Base-by-base conservation (phyloP, 2,888 invertebrate genomes). In the Drosophila antonietae region DNA sequence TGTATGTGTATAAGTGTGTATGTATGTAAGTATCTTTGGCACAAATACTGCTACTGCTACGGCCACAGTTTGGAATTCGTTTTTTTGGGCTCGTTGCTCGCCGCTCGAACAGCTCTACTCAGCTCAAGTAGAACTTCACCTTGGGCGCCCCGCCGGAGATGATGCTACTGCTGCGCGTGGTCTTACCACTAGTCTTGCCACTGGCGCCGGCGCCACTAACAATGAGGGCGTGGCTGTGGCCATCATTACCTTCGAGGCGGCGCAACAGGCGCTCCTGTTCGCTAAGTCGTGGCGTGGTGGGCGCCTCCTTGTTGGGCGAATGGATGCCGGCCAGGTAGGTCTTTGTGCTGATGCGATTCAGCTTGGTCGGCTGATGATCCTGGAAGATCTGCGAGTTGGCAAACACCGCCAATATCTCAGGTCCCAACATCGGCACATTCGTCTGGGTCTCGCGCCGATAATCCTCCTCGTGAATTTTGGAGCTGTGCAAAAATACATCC, bases 311-410 rank as follows among this genome's bases (percentile, higher is more conserved):
- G 67, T 90, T 91, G 6, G 91, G 89, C 31, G 91, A 88, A 67
- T 93, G 93, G 12, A 93, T 80, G 18, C 90, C 92, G 2, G 93
- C 80, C 58, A 92, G 61, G 68, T 80, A 90, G 18, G 89, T 86
- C 76, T 91, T 92, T 9, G 92, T 92, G 70, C 79, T 90, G 43
- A 91, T 92, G 62, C 92, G 90, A 61, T 88, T 91, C 59, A 93
- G 66, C 76, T 93, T 92, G 10, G 93, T 91, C 7, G 93, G 92
- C 79, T 93, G 93, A 81, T 93, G 92, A 63, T 93, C 93, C 80
- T 93, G 91, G 82, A 93, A 93, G 68, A 93, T 93, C 83, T 93
- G 93, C 65, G 93, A 93, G 63, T 93, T 93, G 47, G 93, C 91
- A 76, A 93, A 93, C 10, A 93, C 93, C 1, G 93, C 91, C 67